Conservation (phyloP, 1,140 invertebrate species). For the Penaeus vannamei region DNA sequence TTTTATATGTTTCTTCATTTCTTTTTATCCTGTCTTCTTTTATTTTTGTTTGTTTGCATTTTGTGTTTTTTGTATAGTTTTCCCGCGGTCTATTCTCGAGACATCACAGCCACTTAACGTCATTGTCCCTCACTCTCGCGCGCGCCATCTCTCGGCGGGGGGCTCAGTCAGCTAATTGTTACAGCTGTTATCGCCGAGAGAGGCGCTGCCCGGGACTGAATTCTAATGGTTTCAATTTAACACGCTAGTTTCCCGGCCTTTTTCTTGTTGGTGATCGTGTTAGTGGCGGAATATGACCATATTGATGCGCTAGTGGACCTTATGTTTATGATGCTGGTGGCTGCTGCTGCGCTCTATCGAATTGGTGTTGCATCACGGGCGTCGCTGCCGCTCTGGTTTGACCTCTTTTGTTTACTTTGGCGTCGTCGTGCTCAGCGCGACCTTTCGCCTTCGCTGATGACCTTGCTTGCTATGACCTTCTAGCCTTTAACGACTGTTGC, state of each 20-base stretch:
- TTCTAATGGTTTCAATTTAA: constrained; percentile 57
- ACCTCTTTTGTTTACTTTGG: too few relatives aligned
- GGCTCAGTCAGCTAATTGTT: constrained; percentile 43
- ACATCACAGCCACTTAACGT: not conserved
- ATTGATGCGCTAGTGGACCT: too few relatives aligned
- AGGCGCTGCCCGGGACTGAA: constrained; percentile 34
- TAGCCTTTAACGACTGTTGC: too few relatives aligned
- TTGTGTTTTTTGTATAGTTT: not conserved
- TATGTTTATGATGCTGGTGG: too few relatives aligned
- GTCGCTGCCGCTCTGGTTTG: too few relatives aligned
- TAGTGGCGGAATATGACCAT: too few relatives aligned
- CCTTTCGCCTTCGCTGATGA: too few relatives aligned
- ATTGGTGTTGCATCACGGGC: too few relatives aligned
- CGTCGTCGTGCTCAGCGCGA: too few relatives aligned
- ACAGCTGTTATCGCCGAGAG: constrained; percentile 49
- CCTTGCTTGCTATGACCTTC: too few relatives aligned
- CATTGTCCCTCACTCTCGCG: not conserved
- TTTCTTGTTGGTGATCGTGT: constrained; percentile 16
- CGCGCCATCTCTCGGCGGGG: constrained; percentile 32
- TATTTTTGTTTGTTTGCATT: not conserved
- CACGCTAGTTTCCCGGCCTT: constrained; percentile 5
- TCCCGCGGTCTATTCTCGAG: not conserved
- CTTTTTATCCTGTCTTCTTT: not conserved
- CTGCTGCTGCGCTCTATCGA: too few relatives aligned
- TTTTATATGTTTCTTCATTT: not conserved